Evolutionary conservation across 2,113 vertebrate species (phyloP).

Genomic region (Pelmatolapia mariae): DNA sequence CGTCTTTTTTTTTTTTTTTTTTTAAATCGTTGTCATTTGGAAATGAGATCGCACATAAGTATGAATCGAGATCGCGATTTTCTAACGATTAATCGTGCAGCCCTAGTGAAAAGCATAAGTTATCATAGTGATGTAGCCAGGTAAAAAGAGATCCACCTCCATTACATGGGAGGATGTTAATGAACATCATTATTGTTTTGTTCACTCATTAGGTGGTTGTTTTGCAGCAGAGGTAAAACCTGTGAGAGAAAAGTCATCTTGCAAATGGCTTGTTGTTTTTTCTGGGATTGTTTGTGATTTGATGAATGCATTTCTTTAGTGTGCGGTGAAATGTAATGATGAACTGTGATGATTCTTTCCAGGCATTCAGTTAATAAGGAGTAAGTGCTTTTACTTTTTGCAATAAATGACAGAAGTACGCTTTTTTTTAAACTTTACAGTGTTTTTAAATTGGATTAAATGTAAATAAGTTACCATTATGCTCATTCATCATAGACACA

Average conservation of each 20-base stretch:
- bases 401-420: not conserved
- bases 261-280: not conserved
- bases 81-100: too few species aligned
- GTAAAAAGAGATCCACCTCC: not conserved
- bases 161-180: not conserved
- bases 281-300: not conserved
- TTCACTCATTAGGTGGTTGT: not conserved
- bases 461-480: not conserved
- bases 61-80: too few species aligned
- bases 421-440: not conserved
- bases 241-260: not conserved
- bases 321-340: not conserved
- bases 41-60: too few species aligned
- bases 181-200: not conserved
- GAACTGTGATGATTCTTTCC: not conserved
- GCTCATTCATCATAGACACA: not conserved
- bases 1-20: too few species aligned
- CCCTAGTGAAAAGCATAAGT: not conserved
- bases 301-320: not conserved
- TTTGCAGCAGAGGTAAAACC: not conserved
- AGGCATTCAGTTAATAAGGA: not conserved
- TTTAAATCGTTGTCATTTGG: too few species aligned
- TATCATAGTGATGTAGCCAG: not conserved
- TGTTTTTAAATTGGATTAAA: not conserved
- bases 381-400: not conserved